Conservation (phyloP, 2,113 vertebrate genomes). For the Alligator mississippiensis region DNA sequence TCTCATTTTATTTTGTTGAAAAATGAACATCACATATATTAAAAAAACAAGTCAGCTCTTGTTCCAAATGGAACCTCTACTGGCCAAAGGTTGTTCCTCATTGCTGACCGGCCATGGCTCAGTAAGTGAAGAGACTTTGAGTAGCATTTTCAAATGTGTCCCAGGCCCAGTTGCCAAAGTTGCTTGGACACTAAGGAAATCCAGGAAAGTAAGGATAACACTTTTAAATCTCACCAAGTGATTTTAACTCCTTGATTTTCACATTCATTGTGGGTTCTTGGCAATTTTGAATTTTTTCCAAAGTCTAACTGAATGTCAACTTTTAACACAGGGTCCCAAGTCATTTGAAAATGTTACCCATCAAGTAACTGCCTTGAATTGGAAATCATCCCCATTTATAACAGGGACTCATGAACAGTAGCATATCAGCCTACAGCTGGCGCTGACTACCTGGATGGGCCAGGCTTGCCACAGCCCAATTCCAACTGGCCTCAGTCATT, state of each 20-base stretch:
- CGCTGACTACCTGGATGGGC: not conserved
- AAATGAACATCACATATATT: not conserved
- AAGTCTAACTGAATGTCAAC: not conserved
- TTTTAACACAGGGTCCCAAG: not conserved
- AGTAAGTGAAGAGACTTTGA: not conserved
- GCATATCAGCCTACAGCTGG: not conserved
- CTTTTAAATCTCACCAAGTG: not conserved
- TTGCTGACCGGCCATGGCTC: not conserved
- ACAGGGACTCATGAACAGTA: not conserved
- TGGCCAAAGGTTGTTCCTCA: not conserved
- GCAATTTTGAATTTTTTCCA: not conserved
- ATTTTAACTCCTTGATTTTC: not conserved
- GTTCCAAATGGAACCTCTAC: not conserved
- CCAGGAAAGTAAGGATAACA: not conserved
- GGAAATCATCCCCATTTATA: not conserved
- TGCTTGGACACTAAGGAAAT: not conserved
- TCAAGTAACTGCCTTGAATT: not conserved
- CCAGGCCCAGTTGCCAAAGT: not conserved
- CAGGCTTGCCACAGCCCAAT: slow-evolving; percentile 11
- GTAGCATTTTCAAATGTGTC: slow-evolving; percentile 6
- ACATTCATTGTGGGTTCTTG: not conserved
- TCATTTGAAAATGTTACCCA: slow-evolving; percentile 16
- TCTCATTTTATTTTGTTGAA: not conserved
- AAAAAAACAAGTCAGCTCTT: slow-evolving; percentile 30
- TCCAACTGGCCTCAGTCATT: not conserved